phyloP scores from a whole-genome alignment of 64 coral and sea anemone genomes.

The Pocillopora verrucosa region DNA sequence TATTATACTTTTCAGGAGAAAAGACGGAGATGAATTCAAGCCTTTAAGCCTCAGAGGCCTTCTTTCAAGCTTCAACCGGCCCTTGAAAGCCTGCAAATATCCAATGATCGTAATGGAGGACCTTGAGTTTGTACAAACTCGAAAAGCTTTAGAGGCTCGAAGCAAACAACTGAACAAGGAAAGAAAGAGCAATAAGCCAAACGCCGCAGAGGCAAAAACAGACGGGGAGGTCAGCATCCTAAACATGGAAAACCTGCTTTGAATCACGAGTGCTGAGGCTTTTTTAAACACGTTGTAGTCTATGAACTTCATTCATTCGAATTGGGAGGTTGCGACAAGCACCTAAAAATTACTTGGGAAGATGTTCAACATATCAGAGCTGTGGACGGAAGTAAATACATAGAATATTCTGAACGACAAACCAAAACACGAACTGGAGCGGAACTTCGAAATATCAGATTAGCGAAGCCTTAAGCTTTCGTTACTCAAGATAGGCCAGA shows the following conservation, averaged over 20 bases:
- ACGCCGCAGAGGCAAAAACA: conserved; percentile 20
- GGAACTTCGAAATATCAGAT: background rate
- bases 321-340: conserved; percentile 22
- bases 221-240: conserved; percentile 47
- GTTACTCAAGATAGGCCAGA: no score
- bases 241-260: conserved; percentile 22
- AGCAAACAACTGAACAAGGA: conserved; percentile 34
- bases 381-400: conserved; percentile 32
- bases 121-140: conserved; percentile 7
- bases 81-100: conserved; percentile 19
- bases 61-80: conserved; percentile 43
- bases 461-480: no score
- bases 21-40: conserved; percentile 38
- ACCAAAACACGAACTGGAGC: conserved; percentile 25
- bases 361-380: conserved; percentile 40
- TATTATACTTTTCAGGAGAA: conserved; percentile 13
- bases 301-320: conserved; percentile 41
- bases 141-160: conserved; percentile 8
- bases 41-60: conserved; percentile 39
- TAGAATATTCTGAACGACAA: conserved; percentile 41
- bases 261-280: conserved; percentile 20
- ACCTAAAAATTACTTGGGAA: conserved; percentile 21
- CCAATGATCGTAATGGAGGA: conserved; percentile 15
- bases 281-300: conserved; percentile 44
- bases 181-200: conserved; percentile 29